Evolutionary conservation across 2,113 vertebrate genomes (phyloP).

Genomic region (Donacobius atricapilla): DNA sequence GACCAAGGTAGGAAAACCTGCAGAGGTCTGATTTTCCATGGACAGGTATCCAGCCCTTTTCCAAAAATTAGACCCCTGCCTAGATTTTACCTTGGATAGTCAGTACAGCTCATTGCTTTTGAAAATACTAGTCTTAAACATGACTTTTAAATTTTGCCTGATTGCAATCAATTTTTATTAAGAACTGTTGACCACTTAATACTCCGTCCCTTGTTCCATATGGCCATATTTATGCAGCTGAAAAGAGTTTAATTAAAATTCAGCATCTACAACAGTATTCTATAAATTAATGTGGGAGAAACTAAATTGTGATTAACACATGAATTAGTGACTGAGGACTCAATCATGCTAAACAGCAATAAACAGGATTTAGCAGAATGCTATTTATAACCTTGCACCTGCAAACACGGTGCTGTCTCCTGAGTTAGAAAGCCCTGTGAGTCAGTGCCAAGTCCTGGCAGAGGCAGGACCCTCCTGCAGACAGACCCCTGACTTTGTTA

Average conservation of each 20-base stretch:
- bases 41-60: slow-evolving; percentile 36
- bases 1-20: background rate
- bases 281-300: slow-evolving; percentile 53
- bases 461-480: background rate
- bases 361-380: slow-evolving; percentile 54
- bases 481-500: background rate
- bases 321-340: slow-evolving; percentile 13
- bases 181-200: background rate
- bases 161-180: background rate
- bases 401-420: slow-evolving; percentile 45
- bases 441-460: background rate
- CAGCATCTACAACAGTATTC: slow-evolving; percentile 48
- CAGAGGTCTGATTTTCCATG: background rate
- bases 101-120: background rate
- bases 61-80: slow-evolving; percentile 14
- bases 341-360: slow-evolving; percentile 20
- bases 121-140: background rate
- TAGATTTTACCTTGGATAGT: background rate
- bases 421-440: slow-evolving; percentile 61
- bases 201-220: background rate
- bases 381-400: slow-evolving; percentile 56
- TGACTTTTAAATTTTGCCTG: background rate
- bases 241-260: slow-evolving; percentile 49
- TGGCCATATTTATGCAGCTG: background rate
- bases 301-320: slow-evolving; percentile 38